phyloP scores from a whole-genome alignment of 2,797 vertebrate genomes.

The Neoniphon sammara region DNA sequence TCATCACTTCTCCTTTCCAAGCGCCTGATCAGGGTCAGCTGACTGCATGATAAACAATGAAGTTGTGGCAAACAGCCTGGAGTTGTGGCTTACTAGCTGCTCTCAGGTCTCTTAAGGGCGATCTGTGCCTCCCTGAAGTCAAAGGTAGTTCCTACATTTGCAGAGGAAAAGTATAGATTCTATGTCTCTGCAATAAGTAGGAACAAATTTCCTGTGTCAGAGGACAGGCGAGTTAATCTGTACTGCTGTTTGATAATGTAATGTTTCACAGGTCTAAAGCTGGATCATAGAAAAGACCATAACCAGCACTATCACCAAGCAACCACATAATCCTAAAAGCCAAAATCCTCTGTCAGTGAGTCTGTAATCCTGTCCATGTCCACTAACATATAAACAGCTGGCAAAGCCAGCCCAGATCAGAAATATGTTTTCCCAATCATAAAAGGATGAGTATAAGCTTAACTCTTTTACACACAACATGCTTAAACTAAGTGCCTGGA shows the following conservation, averaged over 20 bases:
- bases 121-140: constrained; percentile 45
- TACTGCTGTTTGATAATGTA: constrained; percentile 55
- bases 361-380: constrained; percentile 92
- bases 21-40: constrained; percentile 86
- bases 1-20: constrained; percentile 83
- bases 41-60: constrained; percentile 83
- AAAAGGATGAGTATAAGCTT: constrained; percentile 78
- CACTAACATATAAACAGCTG: constrained; percentile 81
- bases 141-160: constrained; percentile 36
- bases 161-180: not conserved
- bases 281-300: constrained; percentile 80
- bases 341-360: constrained; percentile 90
- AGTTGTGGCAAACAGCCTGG: constrained; percentile 79
- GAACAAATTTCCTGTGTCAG: constrained; percentile 38
- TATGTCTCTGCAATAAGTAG: constrained; percentile 20
- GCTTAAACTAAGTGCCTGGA: constrained; percentile 72
- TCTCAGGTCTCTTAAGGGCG: constrained; percentile 70
- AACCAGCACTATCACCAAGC: constrained; percentile 89
- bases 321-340: constrained; percentile 92
- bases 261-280: constrained; percentile 76
- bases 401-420: constrained; percentile 67
- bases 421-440: constrained; percentile 75
- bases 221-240: constrained; percentile 47
- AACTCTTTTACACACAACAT: constrained; percentile 72
- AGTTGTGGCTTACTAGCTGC: constrained; percentile 74